Evolutionary conservation across 2,797 vertebrate genomes (phyloP), one percentile per base, ranked within the genome.

Genomic region (Mus minutoides): DNA sequence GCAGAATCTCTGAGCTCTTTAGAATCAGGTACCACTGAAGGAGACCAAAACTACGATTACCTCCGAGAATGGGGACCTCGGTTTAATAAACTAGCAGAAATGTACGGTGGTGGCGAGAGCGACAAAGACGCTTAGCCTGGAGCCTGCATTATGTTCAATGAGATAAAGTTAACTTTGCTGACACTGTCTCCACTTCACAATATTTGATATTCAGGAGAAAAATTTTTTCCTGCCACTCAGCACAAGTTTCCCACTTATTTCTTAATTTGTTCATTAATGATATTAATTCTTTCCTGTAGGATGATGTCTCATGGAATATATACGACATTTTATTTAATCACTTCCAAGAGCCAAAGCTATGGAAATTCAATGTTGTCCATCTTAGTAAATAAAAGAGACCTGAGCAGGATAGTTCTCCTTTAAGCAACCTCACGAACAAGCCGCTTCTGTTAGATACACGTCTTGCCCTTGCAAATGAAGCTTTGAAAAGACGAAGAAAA

Each of bases 41-140:
- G 99, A 24, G 99, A 99, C 98, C 99, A 99, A 95, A 99, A 99
- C 95, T 99, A 99, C 84, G 99, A 99, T 98, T 99, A 99, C 98
- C 99, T 99, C 97, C 99, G 99, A 97, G 99, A 99, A 97, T 99
- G 99, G 99, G 99, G 99, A 11, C 99, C 99, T 5, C 99, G 99
- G 5, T 99, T 99, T 88, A 99, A 99, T 94, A 99, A 99, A 98
- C 95, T 99, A 95, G 99, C 99, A 0, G 99, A 99, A 97, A 99
- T 99, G 99, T 99, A 99, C 62, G 99, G 99, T 96, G 99, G 99
- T 71, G 99, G 99, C 96, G 99, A 99, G 76, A 99, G 99, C 16
- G 99, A 99, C 96, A 99, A 99, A 97, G 99, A 99, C 98, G 98
- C 99, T 97, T 99, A 99, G 98, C 98, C 91, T 96, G 56, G 54